Evolutionary conservation across 30 jellyfish, hydroid and myxozoan species (phyloP).

Genomic region (Hydractinia echinata): DNA sequence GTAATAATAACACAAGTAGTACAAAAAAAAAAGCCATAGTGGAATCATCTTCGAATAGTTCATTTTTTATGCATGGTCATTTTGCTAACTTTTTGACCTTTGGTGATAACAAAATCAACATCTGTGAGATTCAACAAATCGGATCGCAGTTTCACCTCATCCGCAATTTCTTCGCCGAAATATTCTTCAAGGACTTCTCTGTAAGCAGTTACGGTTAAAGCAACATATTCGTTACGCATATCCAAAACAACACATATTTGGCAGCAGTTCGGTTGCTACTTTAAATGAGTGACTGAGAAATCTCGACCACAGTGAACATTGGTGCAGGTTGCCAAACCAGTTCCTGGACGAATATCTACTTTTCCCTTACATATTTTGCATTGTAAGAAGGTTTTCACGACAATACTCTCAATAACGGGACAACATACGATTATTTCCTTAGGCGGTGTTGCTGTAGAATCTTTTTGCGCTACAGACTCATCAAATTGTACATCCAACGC

Average conservation of each 20-base stretch:
- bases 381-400: neutral
- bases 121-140: no score
- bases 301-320: neutral
- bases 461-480: neutral
- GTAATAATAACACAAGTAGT: no score
- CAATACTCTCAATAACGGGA: neutral
- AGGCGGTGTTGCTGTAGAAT: neutral
- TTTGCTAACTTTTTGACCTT: no score
- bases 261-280: neutral
- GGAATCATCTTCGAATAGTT: no score
- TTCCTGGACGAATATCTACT: neutral
- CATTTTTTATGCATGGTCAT: no score
- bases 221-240: neutral
- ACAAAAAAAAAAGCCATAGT: no score
- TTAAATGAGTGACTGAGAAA: neutral
- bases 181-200: no score
- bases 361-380: neutral
- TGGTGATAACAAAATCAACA: no score
- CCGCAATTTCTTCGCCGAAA: no score
- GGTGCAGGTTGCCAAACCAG: neutral
- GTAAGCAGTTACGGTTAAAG: no score
- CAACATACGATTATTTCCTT: neutral
- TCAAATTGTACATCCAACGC: slow-evolving; percentile 1
- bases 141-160: no score
- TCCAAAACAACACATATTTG: neutral